A percentile compares a stretch with the other conserved stretches of the same genome.
Evolutionary conservation across 2,888 invertebrate species (phyloP).

Genomic region (Drosophila yooni): DNA sequence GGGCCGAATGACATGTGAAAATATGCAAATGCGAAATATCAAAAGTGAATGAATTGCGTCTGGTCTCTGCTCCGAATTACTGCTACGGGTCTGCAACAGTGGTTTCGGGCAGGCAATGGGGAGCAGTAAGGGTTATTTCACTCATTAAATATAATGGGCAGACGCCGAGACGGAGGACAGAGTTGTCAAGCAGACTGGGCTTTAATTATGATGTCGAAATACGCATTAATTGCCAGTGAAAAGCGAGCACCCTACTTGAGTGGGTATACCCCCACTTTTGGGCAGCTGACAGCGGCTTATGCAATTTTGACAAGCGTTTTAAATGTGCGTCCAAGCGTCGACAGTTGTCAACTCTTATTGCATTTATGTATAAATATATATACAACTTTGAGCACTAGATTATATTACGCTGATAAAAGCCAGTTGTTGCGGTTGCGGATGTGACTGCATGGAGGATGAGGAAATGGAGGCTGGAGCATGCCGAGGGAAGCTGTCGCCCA

Average conservation of each 20-base stretch:
- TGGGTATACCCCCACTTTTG: slow-evolving; percentile 17
- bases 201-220: slow-evolving; percentile 81
- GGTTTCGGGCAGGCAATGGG: background rate
- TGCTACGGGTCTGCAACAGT: slow-evolving; percentile 30
- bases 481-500: slow-evolving; percentile 35
- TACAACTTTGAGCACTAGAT: slow-evolving; percentile 61
- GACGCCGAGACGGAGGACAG: slow-evolving; percentile 65
- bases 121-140: slow-evolving; percentile 25
- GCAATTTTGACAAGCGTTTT: slow-evolving; percentile 76
- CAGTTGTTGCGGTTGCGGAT: slow-evolving; percentile 36
- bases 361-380: slow-evolving; percentile 7
- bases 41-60: slow-evolving; percentile 75
- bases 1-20: slow-evolving; percentile 79
- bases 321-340: slow-evolving; percentile 70
- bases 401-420: slow-evolving; percentile 54
- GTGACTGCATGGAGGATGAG: background rate
- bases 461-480: background rate
- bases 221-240: slow-evolving; percentile 77
- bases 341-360: slow-evolving; percentile 77
- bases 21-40: slow-evolving; percentile 77
- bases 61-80: slow-evolving; percentile 31
- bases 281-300: slow-evolving; percentile 65
- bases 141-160: slow-evolving; percentile 73
- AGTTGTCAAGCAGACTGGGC: slow-evolving; percentile 58
- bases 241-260: slow-evolving; percentile 47